Evolutionary conservation across 64 coral and sea anemone genomes (phyloP), one percentile per base, ranked within the genome.

Genomic region (Stichodactyla helianthus): DNA sequence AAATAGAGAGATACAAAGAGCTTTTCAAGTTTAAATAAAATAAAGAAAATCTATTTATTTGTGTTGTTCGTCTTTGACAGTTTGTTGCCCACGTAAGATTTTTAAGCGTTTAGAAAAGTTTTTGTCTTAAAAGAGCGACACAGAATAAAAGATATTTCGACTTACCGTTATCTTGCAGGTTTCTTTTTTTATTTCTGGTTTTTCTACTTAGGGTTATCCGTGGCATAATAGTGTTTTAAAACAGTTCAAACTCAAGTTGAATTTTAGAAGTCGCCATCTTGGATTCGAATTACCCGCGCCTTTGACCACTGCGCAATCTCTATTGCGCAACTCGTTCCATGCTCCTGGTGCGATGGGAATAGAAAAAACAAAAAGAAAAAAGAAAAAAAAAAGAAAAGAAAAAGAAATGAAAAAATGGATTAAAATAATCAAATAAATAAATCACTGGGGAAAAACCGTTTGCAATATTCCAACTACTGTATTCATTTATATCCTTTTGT

Each of bases 271-370:
- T 22, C 83, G 54, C 54, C 59, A 63, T 84, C 59, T 84, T 84
- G 17, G 51, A 63, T 84, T 84, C 83, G 83, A 84, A 84, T 84
- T 20, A 84, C 54, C 83, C 83, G 83, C 83, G 52, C 53, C 12
- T 20, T 58, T 5, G 19, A 54, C 53, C 61, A 26, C 54, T 84
- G 83, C 83, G 83, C 83, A 84, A 23, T 20, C 52, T 5, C 15
- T 81, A 52, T 5, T 81, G 78, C 78, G 78, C 78, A 54, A 18
- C 50, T 74, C 25, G 26, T 31, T 31, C 68, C 68, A 19, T 74
- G 8, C 68, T 25, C 10, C 68, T 31, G 35, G 35, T 44, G 14
- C 14, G 14, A 58, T 58, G 8, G 8, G 55, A 15, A 11, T 58
- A 11, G 55, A 58, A 58, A 58, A 3, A 44, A 44, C 2, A 3